A percentile compares a stretch with the other conserved stretches of the same genome.
These are phyloP conservation scores for Trichechus manatus DNA, from an alignment of 2,113 vertebrate genomes.

Conservation along the genomic window DNA sequence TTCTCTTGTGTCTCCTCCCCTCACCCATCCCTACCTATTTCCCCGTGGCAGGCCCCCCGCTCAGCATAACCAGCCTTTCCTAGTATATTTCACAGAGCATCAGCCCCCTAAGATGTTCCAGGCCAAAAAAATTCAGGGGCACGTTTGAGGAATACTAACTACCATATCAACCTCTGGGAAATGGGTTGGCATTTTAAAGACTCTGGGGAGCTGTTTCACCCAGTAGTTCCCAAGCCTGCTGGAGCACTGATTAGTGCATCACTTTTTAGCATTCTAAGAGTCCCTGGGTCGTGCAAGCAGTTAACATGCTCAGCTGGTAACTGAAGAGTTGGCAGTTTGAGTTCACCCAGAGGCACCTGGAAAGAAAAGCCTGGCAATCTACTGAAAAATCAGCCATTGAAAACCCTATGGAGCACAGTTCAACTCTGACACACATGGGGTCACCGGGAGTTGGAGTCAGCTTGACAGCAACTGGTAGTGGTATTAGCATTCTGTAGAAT, in stretches of 20 bases:
- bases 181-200: not conserved
- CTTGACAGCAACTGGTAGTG: not conserved
- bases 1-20: not conserved
- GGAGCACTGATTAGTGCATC: rapidly evolving
- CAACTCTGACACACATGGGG: not conserved
- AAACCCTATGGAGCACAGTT: not conserved
- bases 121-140: not conserved
- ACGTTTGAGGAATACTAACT: not conserved
- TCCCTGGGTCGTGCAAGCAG: not conserved
- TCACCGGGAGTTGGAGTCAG: no score
- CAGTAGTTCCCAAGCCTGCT: not conserved
- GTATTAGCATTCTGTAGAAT: not conserved
- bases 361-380: not conserved
- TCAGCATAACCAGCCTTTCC: not conserved
- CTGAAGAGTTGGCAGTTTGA: not conserved
- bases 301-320: not conserved
- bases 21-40: not conserved
- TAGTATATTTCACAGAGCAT: not conserved
- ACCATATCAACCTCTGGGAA: not conserved
- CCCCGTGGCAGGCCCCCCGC: not conserved
- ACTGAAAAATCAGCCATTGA: not conserved
- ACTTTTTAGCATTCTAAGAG: not conserved
- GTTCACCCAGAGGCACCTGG: not conserved
- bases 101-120: not conserved
- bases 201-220: not conserved